phyloP scores from a whole-genome alignment of 2,888 invertebrate species.

The Catocala sponsa region DNA sequence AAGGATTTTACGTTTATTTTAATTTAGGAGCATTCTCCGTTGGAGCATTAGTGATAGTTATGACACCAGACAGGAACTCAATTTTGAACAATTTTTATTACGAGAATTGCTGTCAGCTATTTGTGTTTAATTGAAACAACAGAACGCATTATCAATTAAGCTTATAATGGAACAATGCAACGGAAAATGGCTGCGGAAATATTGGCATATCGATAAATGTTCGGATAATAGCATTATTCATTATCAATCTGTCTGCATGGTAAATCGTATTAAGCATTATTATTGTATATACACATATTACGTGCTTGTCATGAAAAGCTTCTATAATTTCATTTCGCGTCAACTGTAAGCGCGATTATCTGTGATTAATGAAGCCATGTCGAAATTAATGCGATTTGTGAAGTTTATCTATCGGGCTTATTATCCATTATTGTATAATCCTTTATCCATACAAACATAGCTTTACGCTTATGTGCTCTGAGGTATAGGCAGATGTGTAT shows the following conservation, averaged over 20 bases:
- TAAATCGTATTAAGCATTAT: slow-evolving; percentile 21
- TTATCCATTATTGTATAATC: background rate
- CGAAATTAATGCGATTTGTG: background rate
- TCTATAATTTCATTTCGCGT: slow-evolving; percentile 25
- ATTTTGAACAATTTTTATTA: no score
- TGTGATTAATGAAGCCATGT: background rate
- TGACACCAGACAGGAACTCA: no score
- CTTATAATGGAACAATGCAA: background rate
- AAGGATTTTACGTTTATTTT: no score
- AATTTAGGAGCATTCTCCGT: no score
- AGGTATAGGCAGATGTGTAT: no score
- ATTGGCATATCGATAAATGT: slow-evolving; percentile 1
- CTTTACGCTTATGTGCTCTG: no score
- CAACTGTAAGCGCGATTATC: slow-evolving; percentile 12
- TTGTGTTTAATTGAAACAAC: background rate
- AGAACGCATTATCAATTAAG: background rate
- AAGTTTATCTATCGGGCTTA: slow-evolving; percentile 2
- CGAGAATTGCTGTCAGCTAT: no score
- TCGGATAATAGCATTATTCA: slow-evolving; percentile 5
- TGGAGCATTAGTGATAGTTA: no score
- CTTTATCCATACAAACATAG: background rate
- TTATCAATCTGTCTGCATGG: background rate
- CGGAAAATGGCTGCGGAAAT: background rate
- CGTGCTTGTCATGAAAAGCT: slow-evolving; percentile 23
- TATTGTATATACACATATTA: slow-evolving; percentile 20